Evolutionary conservation across 2,113 vertebrate genomes (phyloP).

Genomic region (Chlamydotis undulata): DNA sequence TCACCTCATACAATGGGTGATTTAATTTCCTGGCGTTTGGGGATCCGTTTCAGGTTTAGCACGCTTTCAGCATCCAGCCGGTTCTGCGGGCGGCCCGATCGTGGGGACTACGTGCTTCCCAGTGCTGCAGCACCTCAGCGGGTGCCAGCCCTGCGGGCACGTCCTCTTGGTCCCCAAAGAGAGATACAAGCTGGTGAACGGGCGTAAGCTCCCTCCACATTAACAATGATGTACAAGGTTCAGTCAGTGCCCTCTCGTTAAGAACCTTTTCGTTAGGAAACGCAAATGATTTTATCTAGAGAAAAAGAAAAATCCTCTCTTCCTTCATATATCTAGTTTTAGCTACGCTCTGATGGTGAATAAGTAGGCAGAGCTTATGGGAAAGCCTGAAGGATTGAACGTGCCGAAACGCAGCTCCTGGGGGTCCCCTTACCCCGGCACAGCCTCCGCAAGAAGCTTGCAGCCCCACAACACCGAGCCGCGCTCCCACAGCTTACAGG

Average conservation of each 20-base stretch:
- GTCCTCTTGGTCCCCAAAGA: not conserved
- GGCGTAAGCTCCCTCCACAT: not conserved
- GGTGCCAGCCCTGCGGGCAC: not conserved
- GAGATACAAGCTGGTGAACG: not conserved
- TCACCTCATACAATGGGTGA: not conserved
- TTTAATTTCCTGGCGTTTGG: not conserved
- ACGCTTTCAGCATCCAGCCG: not conserved
- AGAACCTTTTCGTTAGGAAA: not conserved
- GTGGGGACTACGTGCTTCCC: not conserved
- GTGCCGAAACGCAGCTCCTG: not conserved
- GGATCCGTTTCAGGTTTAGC: not conserved
- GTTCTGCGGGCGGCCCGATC: fast-evolving
- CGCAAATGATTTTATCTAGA: not conserved
- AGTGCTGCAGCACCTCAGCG: too few species aligned
- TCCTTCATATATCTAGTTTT: not conserved
- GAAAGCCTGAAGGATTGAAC: not conserved
- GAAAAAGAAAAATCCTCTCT: not conserved
- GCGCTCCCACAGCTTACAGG: not conserved
- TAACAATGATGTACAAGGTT: not conserved
- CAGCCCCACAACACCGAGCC: fast-evolving
- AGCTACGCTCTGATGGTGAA: not conserved
- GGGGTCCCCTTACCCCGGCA: not conserved
- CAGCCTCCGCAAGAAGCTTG: not conserved
- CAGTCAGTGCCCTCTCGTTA: not conserved
- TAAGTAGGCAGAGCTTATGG: not conserved